Conservation (phyloP, 1,140 invertebrate species). For the Pararge aegeria region DNA sequence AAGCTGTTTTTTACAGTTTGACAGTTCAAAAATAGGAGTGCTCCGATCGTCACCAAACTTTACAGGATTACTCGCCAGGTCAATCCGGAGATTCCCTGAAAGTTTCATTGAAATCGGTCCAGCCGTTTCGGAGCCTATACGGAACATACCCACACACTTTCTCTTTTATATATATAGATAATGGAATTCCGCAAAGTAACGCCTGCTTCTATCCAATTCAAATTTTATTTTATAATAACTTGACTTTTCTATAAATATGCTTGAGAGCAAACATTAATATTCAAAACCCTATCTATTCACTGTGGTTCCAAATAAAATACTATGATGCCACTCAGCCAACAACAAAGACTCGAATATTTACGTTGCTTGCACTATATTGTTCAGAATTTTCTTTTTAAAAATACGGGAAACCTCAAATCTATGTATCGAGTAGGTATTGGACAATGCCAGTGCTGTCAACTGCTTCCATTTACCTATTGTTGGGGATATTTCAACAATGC, state of each 20-base stretch:
- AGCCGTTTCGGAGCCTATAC: too few relatives aligned
- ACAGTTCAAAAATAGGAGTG: too few relatives aligned
- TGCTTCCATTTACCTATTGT: conserved; percentile 60
- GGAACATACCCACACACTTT: too few relatives aligned
- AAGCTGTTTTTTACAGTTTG: too few relatives aligned
- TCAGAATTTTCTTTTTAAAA: conserved; percentile 57
- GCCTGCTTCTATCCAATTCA: too few relatives aligned
- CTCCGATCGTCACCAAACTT: too few relatives aligned
- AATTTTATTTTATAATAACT: neutral
- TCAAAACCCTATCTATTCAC: neutral
- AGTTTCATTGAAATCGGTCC: too few relatives aligned
- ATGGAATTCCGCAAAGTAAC: too few relatives aligned
- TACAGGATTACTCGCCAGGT: too few relatives aligned
- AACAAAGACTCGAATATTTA: conserved; percentile 7
- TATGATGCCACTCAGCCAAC: neutral
- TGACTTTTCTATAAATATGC: neutral
- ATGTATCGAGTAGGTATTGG: conserved; percentile 63
- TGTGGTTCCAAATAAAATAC: conserved; percentile 12
- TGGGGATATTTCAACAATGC: conserved; percentile 50
- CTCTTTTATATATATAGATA: too few relatives aligned
- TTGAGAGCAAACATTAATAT: neutral
- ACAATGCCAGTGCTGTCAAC: conserved; percentile 58
- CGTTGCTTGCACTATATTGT: conserved; percentile 18
- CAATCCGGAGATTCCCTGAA: too few relatives aligned
- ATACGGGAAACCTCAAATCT: conserved; percentile 60